phyloP scores from a whole-genome alignment of 2,113 vertebrate species.

The Etheostoma spectabile region DNA sequence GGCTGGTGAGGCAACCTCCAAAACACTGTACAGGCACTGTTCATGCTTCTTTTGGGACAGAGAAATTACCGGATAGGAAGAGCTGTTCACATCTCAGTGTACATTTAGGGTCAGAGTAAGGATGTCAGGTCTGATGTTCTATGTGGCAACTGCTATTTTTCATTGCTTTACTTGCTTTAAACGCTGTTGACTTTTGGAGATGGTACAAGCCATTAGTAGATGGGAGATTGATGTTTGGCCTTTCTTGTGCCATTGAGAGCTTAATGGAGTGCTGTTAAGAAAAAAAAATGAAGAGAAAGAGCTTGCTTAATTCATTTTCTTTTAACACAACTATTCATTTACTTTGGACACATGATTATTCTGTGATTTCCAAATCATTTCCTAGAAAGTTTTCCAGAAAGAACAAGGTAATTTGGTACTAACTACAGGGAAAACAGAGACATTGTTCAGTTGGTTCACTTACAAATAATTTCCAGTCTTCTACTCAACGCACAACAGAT shows the following conservation, averaged over 20 bases:
- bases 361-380: conserved; percentile 16
- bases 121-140: conserved; percentile 44
- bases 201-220: conserved; percentile 42
- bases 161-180: conserved; percentile 29
- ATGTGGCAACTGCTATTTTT: conserved; percentile 11
- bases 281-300: conserved; percentile 26
- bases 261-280: conserved; percentile 60
- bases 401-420: conserved; percentile 27
- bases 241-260: conserved; percentile 49
- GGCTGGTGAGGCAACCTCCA: conserved; percentile 57
- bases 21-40: conserved; percentile 34
- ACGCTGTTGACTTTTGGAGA: conserved; percentile 57
- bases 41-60: conserved; percentile 40
- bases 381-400: conserved; percentile 6
- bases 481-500: background rate
- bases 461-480: conserved; percentile 8
- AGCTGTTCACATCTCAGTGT: conserved; percentile 31
- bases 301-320: conserved; percentile 2
- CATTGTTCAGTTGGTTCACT: background rate
- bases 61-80: conserved; percentile 28
- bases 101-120: conserved; percentile 34
- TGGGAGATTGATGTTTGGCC: conserved; percentile 54
- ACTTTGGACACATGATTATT: conserved; percentile 14
- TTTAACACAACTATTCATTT: conserved; percentile 23
- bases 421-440: conserved; percentile 22